Evolutionary conservation across 2,797 vertebrate genomes (phyloP), one percentile per base, ranked within the genome.

Genomic region (Megalops cyprinoides): DNA sequence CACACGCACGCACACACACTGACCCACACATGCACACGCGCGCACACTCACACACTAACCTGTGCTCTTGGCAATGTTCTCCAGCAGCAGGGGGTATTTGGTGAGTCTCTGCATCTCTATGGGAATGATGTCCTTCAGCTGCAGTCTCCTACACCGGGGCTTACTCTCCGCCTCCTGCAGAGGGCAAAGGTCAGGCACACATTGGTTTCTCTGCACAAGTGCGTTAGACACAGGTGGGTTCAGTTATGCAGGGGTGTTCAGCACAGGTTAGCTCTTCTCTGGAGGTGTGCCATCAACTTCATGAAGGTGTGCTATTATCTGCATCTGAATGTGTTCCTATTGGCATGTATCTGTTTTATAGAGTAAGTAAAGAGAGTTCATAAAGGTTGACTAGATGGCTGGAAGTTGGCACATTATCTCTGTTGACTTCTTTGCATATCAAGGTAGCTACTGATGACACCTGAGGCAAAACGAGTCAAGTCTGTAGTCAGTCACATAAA

Each of bases 51-150:
- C 8, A 74, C 1, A 85, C 89, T 48, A 71, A 98, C 97, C 96
- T 89, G 97, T 97, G 89, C 89, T 96, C 87, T 97, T 97, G 71
- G 94, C 96, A 1, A 98, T 97, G 86, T 96, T 97, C 85, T 97
- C 96, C 84, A 98, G 93, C 53, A 98, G 93, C 78, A 98, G 87
- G 0, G 97, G 97, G 84, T 98, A 98, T 86, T 98, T 98, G 85
- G 97, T 98, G 42, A 98, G 91, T 20, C 97, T 94, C 90, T 98
- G 97, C 97, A 97, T 98, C 88, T 97, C 97, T 0, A 91, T 96
- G 44, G 97, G 97, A 81, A 98, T 97, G 85, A 98, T 97, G 88
- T 98, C 97, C 88, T 98, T 98, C 77, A 98, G 91, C 89, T 98
- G 97, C 56, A 98, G 92, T 82, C 97, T 94, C 75, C 97, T 93